Conservation (phyloP, 2,888 invertebrate species). For the Dynastes grantii region DNA sequence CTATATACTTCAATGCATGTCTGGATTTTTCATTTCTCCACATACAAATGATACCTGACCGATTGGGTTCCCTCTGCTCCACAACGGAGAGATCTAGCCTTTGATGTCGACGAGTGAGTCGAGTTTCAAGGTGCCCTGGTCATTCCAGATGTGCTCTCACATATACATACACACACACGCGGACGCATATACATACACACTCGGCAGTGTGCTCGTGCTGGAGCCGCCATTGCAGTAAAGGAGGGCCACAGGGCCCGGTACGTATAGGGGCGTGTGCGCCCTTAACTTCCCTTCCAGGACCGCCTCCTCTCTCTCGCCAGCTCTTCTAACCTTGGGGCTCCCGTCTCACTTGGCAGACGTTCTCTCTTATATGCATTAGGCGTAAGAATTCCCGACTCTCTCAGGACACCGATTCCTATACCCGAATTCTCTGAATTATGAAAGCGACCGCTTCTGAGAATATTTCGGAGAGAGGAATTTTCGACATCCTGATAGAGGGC, state of each 20-base stretch:
- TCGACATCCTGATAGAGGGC: constrained; percentile 32
- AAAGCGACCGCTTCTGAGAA: constrained; percentile 20
- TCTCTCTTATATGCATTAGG: not conserved
- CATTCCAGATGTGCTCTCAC: constrained; percentile 24
- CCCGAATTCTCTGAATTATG: constrained; percentile 31
- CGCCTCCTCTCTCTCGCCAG: constrained; percentile 30
- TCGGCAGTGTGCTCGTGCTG: not conserved
- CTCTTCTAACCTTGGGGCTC: constrained; percentile 12
- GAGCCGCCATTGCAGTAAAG: constrained; percentile 32
- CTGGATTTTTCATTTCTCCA: constrained; percentile 2
- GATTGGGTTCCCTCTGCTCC: constrained; percentile 9
- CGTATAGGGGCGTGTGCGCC: constrained; percentile 35
- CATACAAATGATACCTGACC: constrained; percentile 18
- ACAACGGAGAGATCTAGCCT: constrained; percentile 4
- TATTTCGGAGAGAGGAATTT: constrained; percentile 40
- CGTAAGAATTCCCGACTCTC: constrained; percentile 5
- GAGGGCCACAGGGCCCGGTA: constrained; percentile 31
- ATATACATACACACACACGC: constrained; percentile 23
- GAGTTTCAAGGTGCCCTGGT: constrained; percentile 44
- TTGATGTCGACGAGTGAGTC: constrained; percentile 18
- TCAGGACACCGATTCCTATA: not conserved
- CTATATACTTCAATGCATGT: not conserved
- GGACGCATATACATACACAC: not conserved
- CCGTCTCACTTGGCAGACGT: not conserved
- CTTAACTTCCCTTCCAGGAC: constrained; percentile 36